phyloP scores from a whole-genome alignment of 2,888 invertebrate species.

The Brachylomia viminalis region DNA sequence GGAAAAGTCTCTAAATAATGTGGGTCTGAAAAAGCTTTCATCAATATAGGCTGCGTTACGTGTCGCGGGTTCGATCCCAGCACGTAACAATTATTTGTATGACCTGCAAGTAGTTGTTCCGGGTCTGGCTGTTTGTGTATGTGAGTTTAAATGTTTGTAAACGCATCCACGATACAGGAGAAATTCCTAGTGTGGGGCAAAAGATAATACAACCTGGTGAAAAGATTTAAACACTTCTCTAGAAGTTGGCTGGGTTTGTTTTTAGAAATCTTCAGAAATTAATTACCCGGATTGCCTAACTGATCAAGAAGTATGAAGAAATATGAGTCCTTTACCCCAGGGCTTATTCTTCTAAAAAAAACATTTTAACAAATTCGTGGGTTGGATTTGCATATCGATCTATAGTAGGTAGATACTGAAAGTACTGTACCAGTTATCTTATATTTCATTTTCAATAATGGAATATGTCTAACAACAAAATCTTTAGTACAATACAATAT shows the following conservation, averaged over 20 bases:
- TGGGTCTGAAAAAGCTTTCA: neutral
- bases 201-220: neutral
- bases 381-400: neutral
- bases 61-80: too few species aligned
- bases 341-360: neutral
- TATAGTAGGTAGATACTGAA: neutral
- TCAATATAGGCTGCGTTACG: too few species aligned
- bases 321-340: neutral
- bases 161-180: too few species aligned
- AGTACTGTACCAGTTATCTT: neutral
- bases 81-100: too few species aligned
- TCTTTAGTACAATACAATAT: neutral
- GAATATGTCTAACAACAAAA: slow-evolving; percentile 16
- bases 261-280: too few species aligned
- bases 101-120: too few species aligned
- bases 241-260: neutral
- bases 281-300: neutral
- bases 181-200: too few species aligned
- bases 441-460: slow-evolving; percentile 2
- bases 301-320: neutral
- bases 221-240: neutral
- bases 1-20: neutral
- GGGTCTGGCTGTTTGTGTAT: too few species aligned
- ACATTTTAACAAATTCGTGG: neutral
- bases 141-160: too few species aligned